Conservation (phyloP, 1,140 invertebrate species). For the Triops longicaudatus region DNA sequence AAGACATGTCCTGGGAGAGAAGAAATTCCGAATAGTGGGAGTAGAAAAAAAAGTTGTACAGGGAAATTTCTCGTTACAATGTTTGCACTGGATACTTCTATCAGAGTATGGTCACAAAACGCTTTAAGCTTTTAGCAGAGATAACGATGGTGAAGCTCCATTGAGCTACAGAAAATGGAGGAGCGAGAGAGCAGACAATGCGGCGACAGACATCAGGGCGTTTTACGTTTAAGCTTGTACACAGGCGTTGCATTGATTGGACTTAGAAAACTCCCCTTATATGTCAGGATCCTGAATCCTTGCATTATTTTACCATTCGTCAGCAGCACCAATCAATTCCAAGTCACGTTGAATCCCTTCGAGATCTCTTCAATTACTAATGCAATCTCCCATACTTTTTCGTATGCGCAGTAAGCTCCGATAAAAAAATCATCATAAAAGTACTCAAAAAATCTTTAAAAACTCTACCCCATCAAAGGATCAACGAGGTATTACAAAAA, state of each 20-base stretch:
- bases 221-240: slow-evolving; percentile 4
- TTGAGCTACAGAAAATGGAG: background rate
- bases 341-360: slow-evolving; percentile 8
- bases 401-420: background rate
- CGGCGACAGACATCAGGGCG: background rate
- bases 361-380: slow-evolving; percentile 4
- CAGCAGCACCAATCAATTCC: slow-evolving; percentile 14
- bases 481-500: background rate
- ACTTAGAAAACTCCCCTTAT: background rate
- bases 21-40: background rate
- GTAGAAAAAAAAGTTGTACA: background rate
- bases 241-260: slow-evolving; percentile 10
- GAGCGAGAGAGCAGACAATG: background rate
- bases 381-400: background rate
- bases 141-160: background rate
- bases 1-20: background rate
- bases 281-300: background rate
- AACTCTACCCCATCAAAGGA: background rate
- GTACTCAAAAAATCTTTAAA: too few relatives aligned
- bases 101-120: background rate
- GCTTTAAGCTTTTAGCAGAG: background rate
- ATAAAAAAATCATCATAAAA: background rate
- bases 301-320: background rate
- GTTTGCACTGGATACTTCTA: background rate
- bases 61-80: background rate